These are phyloP conservation scores for Rhabdornis inornatus DNA, from an alignment of 2,113 vertebrate genomes.

Conservation along the genomic window DNA sequence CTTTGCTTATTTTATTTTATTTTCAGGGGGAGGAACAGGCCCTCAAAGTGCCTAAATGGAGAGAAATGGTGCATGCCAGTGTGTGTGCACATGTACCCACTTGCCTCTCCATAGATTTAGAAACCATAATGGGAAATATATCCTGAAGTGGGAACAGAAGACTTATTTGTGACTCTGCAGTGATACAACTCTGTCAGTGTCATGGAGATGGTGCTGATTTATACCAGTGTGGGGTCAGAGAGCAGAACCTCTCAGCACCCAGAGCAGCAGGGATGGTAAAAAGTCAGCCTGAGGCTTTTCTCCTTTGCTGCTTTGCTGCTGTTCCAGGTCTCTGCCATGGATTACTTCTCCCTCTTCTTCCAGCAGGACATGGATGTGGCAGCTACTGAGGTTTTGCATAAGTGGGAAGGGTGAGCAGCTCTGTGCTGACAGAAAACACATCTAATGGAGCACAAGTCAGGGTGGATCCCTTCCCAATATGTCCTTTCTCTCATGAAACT, in stretches of 20 bases:
- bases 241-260: not conserved
- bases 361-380: not conserved
- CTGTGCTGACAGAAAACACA: not conserved
- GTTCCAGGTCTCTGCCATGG: not conserved
- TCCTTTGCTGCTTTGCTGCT: not conserved
- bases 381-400: rapidly evolving
- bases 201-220: not conserved
- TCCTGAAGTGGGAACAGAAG: not conserved
- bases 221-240: not conserved
- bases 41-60: not conserved
- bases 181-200: not conserved
- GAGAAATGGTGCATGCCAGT: not conserved
- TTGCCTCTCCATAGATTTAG: not conserved
- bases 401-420: not conserved
- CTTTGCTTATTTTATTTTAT: not conserved
- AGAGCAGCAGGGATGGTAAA: not conserved
- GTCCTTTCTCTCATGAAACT: not conserved
- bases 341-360: not conserved
- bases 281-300: not conserved
- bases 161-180: not conserved
- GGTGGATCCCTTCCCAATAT: not conserved
- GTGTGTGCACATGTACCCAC: not conserved
- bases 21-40: not conserved
- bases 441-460: not conserved
- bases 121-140: not conserved